These are phyloP conservation scores for Virgularia gustaviana DNA, from an alignment of 92 coral and sea anemone species.

Conservation along the genomic window DNA sequence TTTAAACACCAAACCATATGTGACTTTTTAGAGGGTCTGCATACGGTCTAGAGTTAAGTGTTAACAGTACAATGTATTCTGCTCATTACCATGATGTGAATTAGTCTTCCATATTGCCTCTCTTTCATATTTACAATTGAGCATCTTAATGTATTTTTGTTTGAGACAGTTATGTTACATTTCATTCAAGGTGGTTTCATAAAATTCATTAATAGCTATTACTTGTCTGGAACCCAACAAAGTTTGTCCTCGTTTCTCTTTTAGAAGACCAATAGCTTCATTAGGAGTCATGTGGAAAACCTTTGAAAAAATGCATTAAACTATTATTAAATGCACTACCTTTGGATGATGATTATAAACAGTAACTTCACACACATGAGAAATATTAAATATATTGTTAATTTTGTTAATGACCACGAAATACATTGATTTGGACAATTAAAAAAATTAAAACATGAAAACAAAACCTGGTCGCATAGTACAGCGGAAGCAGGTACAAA, in stretches of 20 bases:
- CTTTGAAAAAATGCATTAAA: conserved; percentile 35
- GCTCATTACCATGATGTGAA: not conserved
- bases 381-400: too few species aligned
- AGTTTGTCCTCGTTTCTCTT: conserved; percentile 74
- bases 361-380: not conserved
- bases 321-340: not conserved
- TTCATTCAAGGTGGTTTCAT: too few species aligned
- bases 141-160: too few species aligned
- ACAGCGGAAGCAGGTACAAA: too few species aligned
- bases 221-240: conserved; percentile 75
- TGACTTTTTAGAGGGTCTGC: not conserved
- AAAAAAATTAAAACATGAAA: too few species aligned
- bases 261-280: conserved; percentile 61
- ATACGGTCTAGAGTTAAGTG: too few species aligned
- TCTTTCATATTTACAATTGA: not conserved
- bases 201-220: conserved; percentile 60
- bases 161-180: not conserved
- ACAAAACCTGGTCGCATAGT: too few species aligned
- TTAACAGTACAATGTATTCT: too few species aligned
- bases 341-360: not conserved
- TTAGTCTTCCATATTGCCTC: not conserved
- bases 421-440: too few species aligned
- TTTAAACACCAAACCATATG: not conserved
- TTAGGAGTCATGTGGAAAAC: conserved; percentile 60
- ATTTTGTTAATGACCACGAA: too few species aligned